Base-by-base conservation (phyloP, 2,113 vertebrate species). In the Gavialis gangeticus region DNA sequence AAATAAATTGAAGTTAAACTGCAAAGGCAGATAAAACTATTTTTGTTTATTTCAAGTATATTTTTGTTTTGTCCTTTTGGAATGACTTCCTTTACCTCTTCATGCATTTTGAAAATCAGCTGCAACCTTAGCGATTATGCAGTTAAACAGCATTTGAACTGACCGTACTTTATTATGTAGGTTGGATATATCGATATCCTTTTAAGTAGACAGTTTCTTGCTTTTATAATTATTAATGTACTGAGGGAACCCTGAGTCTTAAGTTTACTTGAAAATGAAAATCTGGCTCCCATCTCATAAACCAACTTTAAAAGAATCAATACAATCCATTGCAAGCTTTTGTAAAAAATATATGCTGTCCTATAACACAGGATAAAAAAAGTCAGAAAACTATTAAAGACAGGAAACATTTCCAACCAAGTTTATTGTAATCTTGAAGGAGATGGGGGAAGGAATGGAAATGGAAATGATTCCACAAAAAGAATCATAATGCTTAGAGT, bases 1-100 rank as follows among this genome's bases (percentile, higher is more conserved):
- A 96, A 95, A 93, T 77, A 96, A 92, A 94, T 92, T 30, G 66
- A 76, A 88, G 60, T 92, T 95, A 62, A 95, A 93, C 82, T 27
- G 63, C 84, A 76, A n/a, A 82, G 69, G 81, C 79, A 93, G 94
- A 94, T 91, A 95, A 87, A 94, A 75, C 46, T 5, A 4, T 95
- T 96, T 76, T n/a, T 56, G 75, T 62, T 87, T 54, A n/a, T 87
- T 75, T 55, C 54, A 66, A 88, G 21, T 76, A 88, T 81, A 27
- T 88, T 95, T 57, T 85, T 84, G 62, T 67, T 88, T 92, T 87
- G 55, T 78, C 54, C 55, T 95, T 93, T 67, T 81, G 66, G 5
- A 83, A 69, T 71, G 11, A n/a, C 30, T 64, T 28, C 2, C 25
- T 93, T 91, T 79, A 4, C 55, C 6, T 37, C 24, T 92, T 90